Conservation (phyloP, 2,113 vertebrate species). For the Echinops telfairi region DNA sequence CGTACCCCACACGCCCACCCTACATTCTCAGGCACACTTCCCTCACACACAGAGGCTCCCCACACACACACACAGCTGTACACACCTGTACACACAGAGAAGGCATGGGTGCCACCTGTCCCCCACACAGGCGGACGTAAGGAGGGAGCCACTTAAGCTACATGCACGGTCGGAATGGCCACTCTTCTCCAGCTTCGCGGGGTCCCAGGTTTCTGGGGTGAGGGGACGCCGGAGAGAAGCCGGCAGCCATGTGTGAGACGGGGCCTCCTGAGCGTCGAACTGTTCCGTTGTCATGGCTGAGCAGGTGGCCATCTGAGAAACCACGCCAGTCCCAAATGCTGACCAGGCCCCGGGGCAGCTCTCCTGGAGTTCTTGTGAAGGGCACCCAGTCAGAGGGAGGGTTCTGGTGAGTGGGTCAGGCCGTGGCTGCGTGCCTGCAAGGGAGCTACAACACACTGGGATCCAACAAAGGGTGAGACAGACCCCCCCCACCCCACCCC, state of each 20-base stretch:
- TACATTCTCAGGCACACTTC: background rate
- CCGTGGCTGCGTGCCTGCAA: too few species aligned
- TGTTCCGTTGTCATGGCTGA: background rate
- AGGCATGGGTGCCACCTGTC: background rate
- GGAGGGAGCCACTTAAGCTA: background rate
- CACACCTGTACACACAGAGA: background rate
- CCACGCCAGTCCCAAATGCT: background rate
- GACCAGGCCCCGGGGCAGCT: background rate
- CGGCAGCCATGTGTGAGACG: background rate
- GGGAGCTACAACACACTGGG: background rate
- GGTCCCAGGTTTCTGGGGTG: background rate
- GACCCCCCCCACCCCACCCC: too few species aligned
- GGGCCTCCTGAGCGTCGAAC: background rate
- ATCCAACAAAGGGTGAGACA: too few species aligned
- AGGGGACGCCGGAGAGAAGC: background rate
- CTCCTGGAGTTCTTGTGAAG: background rate
- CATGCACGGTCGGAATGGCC: background rate
- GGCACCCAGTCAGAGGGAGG: accelerated
- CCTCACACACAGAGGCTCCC: background rate
- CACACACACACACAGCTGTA: accelerated
- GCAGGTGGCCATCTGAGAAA: background rate
- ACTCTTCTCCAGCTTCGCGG: too few species aligned
- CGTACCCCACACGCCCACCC: background rate
- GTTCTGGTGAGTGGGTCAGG: too few species aligned
- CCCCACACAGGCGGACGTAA: background rate